Base-by-base conservation (phyloP, 2,113 vertebrate genomes). In the Pedionomus torquatus region DNA sequence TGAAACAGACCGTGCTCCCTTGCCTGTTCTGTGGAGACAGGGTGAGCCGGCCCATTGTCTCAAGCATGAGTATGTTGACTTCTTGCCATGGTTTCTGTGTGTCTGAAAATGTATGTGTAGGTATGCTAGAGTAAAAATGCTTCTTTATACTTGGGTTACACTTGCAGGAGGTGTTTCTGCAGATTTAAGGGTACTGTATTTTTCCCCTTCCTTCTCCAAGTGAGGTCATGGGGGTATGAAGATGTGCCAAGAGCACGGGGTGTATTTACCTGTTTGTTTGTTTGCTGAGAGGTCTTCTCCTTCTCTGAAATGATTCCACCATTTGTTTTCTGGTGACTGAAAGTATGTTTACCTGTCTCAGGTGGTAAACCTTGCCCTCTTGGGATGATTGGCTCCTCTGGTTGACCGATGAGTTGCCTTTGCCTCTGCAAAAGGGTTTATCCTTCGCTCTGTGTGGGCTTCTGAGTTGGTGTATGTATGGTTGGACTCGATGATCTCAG, bases 381-480 rank as follows among this genome's bases (percentile, higher is more conserved):
- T 24, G 43, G 46, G 70, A 21, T 25, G 46, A 31, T 80, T 23
- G n/a, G 17, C 51, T 74, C 20, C 44, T 66, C 41, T 63, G 37
- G 28, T 2, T 70, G 83, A 26, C 48, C 5, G 24, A 8, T 15
- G 43, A 20, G 13, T 75, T 26, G 43, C 21, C 72, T 35, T 19
- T 61, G 57, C 26, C 23, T 57, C 82, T 76, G 58, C 65, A 19
- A 10, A 81, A 49, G 57, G 61, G 48, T 82, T 89, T 91, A 43
- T 76, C 49, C 55, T 66, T 82, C 68, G 51, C 71, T 72, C 19
- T 24, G 14, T n/a, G 74, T 37, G 9, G 3, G 3, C 71, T 63
- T 55, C 0, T 23, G 24, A 61, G 66, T 64, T 82, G 55, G 35
- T 0, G 0, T 68, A 2, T 8, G 46, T 46, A 10, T 46, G 46